Evolutionary conservation across 2,113 vertebrate genomes (phyloP).

Genomic region (Cololabis saira): DNA sequence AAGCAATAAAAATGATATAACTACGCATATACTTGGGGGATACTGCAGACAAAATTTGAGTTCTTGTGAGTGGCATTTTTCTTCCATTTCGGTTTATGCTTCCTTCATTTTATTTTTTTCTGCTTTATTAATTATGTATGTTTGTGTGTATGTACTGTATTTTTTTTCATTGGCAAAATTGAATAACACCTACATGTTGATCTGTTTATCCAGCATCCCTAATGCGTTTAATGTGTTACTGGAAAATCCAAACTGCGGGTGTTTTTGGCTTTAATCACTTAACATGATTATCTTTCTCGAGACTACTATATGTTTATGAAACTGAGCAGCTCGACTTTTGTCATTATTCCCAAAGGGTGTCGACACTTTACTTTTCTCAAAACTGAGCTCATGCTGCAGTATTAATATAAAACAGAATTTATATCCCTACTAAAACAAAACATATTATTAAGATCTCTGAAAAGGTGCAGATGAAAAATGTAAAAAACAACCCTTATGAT

Average conservation of each 20-base stretch:
- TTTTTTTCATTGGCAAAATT: neutral
- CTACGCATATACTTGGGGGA: too few species aligned
- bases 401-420: slow-evolving; percentile 37
- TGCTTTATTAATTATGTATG: too few species aligned
- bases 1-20: too few species aligned
- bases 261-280: neutral
- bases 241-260: too few species aligned
- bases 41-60: too few species aligned
- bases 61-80: too few species aligned
- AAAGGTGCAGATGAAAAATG: slow-evolving; percentile 60
- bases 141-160: too few species aligned
- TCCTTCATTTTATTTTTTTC: too few species aligned
- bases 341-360: slow-evolving; percentile 15
- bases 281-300: neutral
- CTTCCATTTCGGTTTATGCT: too few species aligned
- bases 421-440: slow-evolving; percentile 48
- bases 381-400: slow-evolving; percentile 14
- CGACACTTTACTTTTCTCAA: slow-evolving; percentile 12
- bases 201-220: too few species aligned
- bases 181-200: neutral
- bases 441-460: slow-evolving; percentile 54
- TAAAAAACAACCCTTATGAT: slow-evolving; percentile 19
- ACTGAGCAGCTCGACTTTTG: slow-evolving; percentile 21
- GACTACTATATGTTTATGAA: slow-evolving; percentile 13
- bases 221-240: too few species aligned